Conservation (phyloP, 2,113 vertebrate genomes). For the Oriolus oriolus region DNA sequence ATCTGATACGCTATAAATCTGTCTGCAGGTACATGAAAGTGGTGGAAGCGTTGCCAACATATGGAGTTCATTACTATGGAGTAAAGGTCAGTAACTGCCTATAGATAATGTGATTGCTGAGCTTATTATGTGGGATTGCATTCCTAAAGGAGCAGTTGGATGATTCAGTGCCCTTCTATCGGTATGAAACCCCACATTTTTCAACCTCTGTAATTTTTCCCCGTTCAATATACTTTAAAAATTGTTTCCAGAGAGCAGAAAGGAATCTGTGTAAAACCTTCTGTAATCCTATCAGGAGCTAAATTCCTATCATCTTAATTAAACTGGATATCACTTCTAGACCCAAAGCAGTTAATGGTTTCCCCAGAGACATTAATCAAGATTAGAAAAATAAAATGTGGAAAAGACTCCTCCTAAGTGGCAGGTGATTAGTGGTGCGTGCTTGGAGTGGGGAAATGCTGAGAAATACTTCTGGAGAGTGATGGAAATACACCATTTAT, state of each 20-base stretch:
- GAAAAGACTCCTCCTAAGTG: background rate
- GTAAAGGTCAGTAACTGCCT: constrained; percentile 85
- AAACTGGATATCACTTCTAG: background rate
- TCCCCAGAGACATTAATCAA: constrained; percentile 2
- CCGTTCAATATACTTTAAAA: background rate
- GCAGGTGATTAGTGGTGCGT: background rate
- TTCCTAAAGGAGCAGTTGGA: constrained; percentile 20
- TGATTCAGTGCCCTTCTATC: background rate
- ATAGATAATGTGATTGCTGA: constrained; percentile 8
- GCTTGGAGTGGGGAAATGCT: background rate
- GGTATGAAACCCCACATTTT: background rate
- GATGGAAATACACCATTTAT: constrained; percentile 12
- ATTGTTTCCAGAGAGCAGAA: background rate
- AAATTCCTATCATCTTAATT: constrained; percentile 9
- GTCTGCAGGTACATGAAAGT: constrained; percentile 90
- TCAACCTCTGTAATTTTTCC: background rate
- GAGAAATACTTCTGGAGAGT: background rate
- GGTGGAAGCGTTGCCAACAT: constrained; percentile 91
- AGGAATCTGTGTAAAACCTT: background rate
- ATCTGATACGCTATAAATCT: constrained; percentile 43
- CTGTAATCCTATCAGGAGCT: background rate
- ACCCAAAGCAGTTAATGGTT: background rate
- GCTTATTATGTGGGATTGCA: background rate
- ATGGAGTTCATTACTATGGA: constrained; percentile 97
- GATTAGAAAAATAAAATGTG: background rate